Percentiles rank a stretch among this genome's conserved stretches.
Conservation (phyloP, 2,113 vertebrate species). For the Protomyctophum bolini region DNA sequence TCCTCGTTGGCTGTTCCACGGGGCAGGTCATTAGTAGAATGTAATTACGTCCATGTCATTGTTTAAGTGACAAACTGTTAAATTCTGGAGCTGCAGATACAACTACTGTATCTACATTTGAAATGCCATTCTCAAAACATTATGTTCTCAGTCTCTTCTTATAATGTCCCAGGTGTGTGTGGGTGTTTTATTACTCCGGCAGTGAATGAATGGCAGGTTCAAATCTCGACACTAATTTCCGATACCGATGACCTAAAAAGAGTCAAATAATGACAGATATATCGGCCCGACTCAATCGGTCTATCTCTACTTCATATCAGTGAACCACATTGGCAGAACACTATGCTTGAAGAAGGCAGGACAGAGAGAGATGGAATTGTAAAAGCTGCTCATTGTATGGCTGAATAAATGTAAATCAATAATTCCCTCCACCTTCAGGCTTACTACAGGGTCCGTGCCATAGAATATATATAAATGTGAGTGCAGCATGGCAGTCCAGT, state of each 20-base stretch:
- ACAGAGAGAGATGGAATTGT: conserved; percentile 8
- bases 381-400: conserved; percentile 39
- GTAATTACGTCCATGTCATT: conserved; percentile 42
- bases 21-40: conserved; percentile 53
- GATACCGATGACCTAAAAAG: too few relatives aligned
- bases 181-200: too few relatives aligned
- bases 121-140: conserved; percentile 46
- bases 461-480: conserved; percentile 68
- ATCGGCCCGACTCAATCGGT: too few relatives aligned
- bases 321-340: conserved; percentile 2
- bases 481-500: conserved; percentile 43
- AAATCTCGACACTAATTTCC: too few relatives aligned
- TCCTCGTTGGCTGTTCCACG: conserved; percentile 45
- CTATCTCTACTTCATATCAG: not conserved
- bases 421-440: conserved; percentile 37
- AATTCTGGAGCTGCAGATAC: conserved; percentile 14
- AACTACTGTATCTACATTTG: conserved; percentile 26
- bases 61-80: conserved; percentile 51
- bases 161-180: too few relatives aligned
- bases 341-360: not conserved
- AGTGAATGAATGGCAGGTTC: too few relatives aligned
- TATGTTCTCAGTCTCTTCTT: conserved; percentile 31
- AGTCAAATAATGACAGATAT: too few relatives aligned
- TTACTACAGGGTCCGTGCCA: conserved; percentile 28
- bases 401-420: conserved; percentile 61